A percentile compares a stretch with the other conserved stretches of the same genome.
These are phyloP conservation scores for Zeuzera pyrina DNA, from an alignment of 2,888 invertebrate species.

Conservation along the genomic window DNA sequence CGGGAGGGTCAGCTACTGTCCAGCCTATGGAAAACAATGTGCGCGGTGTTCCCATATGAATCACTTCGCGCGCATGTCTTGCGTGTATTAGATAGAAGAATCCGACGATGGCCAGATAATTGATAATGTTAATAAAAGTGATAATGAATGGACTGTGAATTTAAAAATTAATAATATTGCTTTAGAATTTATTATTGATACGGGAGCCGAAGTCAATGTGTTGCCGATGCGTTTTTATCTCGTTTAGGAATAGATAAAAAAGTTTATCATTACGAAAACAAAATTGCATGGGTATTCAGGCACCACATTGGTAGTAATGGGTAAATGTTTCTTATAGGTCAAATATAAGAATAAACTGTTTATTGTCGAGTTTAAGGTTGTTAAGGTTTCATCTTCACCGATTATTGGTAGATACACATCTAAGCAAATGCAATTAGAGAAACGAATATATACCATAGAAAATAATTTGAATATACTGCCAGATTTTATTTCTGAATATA, in stretches of 20 bases:
- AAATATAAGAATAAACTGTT: conserved; percentile 9
- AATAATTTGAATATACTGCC: not conserved
- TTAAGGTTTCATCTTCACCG: conserved; percentile 9
- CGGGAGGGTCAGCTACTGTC: not conserved
- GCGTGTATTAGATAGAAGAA: conserved; percentile 2
- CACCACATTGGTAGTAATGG: conserved; percentile 9
- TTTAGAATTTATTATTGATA: conserved; percentile 13
- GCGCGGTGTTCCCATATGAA: conserved; percentile 3
- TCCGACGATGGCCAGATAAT: conserved; percentile 5
- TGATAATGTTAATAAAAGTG: not conserved
- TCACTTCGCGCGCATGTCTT: conserved; percentile 5
- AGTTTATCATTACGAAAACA: conserved; percentile 8
- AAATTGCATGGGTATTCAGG: conserved; percentile 13
- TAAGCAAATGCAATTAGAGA: conserved; percentile 13
- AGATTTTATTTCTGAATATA: conserved; percentile 8
- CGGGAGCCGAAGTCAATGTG: conserved; percentile 17
- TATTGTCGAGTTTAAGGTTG: conserved; percentile 13
- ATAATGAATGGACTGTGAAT: conserved; percentile 10
- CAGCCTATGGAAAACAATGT: no score
- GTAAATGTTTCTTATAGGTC: conserved; percentile 13
- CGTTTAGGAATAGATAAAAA: conserved; percentile 1
- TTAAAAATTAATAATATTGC: conserved; percentile 10
- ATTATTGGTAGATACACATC: conserved; percentile 14
- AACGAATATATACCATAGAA: conserved; percentile 8
- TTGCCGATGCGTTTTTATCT: conserved; percentile 9